Evolutionary conservation across 2,797 vertebrate species (phyloP).

Genomic region (Macropus fuliginosus): DNA sequence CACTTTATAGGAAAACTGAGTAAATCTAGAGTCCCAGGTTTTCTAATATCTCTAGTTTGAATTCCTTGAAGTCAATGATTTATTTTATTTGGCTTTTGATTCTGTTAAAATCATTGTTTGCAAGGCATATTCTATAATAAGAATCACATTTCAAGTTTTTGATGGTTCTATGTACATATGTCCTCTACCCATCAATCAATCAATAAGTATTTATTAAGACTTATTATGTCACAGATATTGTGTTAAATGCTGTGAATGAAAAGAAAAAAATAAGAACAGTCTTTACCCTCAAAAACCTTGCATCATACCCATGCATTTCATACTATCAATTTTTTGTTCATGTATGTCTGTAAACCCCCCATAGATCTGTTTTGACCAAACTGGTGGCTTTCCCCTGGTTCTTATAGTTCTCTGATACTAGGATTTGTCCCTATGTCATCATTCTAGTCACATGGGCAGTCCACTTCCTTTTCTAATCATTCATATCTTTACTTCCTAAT

Average conservation of each 20-base stretch:
- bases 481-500: background rate
- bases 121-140: background rate
- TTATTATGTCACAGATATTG: background rate
- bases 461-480: background rate
- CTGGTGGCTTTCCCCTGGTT: background rate
- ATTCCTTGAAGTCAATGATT: background rate
- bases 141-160: background rate
- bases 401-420: background rate
- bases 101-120: background rate
- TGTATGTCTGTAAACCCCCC: background rate
- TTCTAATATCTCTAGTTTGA: conserved; percentile 1
- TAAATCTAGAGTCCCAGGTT: background rate
- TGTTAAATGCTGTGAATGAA: background rate
- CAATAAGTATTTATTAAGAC: background rate
- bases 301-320: background rate
- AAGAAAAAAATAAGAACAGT: background rate
- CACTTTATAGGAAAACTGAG: background rate
- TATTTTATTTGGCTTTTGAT: background rate
- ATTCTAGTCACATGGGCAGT: background rate
- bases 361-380: background rate
- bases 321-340: background rate
- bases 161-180: background rate
- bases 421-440: background rate
- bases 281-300: background rate
- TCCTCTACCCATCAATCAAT: background rate